Conservation (phyloP, 2,888 invertebrate species). For the Volucella bombylans region DNA sequence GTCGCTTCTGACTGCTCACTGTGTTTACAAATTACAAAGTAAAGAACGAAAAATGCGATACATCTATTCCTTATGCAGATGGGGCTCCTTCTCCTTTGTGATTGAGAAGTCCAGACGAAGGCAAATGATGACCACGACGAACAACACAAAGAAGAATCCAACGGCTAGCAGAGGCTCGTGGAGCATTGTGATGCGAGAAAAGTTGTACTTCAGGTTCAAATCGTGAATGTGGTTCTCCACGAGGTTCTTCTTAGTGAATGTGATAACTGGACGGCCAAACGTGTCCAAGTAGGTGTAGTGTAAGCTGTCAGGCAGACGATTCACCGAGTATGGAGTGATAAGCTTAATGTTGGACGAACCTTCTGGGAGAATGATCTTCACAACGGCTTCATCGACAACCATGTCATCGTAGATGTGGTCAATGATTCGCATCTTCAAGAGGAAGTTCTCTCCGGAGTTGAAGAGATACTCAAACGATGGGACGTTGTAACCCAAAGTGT, state of each 20-base stretch:
- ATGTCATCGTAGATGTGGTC: conserved; percentile 99
- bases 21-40: conserved; percentile 27
- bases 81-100: conserved; percentile 86
- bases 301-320: conserved; percentile 88
- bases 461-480: conserved; percentile 98
- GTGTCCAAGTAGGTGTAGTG: conserved; percentile 98
- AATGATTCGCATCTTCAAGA: conserved; percentile 95
- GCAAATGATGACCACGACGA: conserved; percentile 95
- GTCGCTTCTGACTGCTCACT: conserved; percentile 10
- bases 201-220: conserved; percentile 94
- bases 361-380: conserved; percentile 97
- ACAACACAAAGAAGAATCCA: conserved; percentile 93
- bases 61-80: conserved; percentile 82
- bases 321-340: conserved; percentile 91
- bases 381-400: conserved; percentile 93
- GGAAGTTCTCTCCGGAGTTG: conserved; percentile 89
- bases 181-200: conserved; percentile 92
- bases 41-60: conserved; percentile 6
- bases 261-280: conserved; percentile 94
- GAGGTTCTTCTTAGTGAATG: conserved; percentile 91
- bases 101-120: conserved; percentile 98
- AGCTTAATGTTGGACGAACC: conserved; percentile 92
- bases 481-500: conserved; percentile 97
- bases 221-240: conserved; percentile 98
- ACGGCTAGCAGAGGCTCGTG: conserved; percentile 96